Evolutionary conservation across 37 sponge, comb jelly and placozoan genomes (phyloP).

Genomic region (Lycopodina hypogea): DNA sequence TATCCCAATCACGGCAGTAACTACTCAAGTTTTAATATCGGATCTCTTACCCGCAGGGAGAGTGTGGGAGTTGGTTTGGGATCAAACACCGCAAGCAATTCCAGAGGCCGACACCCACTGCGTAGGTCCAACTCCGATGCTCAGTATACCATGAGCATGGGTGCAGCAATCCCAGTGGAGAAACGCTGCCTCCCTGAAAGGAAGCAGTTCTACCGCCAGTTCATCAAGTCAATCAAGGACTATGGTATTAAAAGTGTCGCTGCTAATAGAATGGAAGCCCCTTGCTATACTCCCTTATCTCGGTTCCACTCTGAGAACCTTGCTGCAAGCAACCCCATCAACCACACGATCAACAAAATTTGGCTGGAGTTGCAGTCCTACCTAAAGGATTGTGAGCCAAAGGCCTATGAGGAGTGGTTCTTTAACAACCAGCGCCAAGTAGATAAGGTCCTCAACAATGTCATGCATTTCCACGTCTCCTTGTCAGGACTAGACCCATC

Average conservation of each 20-base stretch:
- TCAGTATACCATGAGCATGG: not conserved
- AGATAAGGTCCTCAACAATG: conserved; percentile 8
- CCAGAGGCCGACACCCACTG: no score
- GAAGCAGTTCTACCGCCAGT: conserved; percentile 50
- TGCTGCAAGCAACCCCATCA: conserved; percentile 28
- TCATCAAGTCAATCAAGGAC: conserved; percentile 30
- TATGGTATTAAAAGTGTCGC: conserved; percentile 4
- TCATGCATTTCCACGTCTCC: conserved; percentile 17
- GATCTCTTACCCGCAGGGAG: no score
- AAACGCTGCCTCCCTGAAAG: conserved; percentile 42
- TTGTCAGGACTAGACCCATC: not conserved
- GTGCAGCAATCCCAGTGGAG: not conserved
- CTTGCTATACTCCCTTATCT: conserved; percentile 9
- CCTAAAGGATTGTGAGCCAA: conserved; percentile 6
- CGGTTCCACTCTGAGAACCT: conserved; percentile 56
- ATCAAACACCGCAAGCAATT: no score
- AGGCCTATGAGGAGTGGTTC: conserved; percentile 19
- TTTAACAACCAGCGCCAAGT: conserved; percentile 6
- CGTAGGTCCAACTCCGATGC: conserved; percentile 8
- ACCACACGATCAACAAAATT: conserved; percentile 14
- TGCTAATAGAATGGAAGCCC: not conserved
- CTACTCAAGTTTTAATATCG: no score
- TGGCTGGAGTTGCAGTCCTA: conserved; percentile 53
- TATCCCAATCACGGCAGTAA: not conserved
- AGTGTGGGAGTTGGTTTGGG: no score